Evolutionary conservation across 2,113 vertebrate species (phyloP).

Genomic region (Cryptotis parvus): DNA sequence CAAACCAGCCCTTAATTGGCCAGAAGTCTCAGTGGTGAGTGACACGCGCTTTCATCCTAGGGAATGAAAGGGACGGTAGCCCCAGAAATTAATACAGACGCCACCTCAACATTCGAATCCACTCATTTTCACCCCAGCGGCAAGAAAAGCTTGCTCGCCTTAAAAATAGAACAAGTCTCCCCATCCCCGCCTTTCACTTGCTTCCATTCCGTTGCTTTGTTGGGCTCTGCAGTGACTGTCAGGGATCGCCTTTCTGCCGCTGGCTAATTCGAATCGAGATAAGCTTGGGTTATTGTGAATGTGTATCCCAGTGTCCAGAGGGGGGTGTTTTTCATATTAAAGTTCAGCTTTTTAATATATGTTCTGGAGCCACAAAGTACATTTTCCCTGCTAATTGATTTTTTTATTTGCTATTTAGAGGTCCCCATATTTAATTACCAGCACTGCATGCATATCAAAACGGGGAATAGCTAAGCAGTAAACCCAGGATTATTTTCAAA

Average conservation of each 20-base stretch:
- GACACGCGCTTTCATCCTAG: conserved; percentile 38
- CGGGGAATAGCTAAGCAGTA: conserved; percentile 10
- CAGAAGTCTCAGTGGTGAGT: background rate
- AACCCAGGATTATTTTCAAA: conserved; percentile 28
- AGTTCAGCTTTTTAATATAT: background rate
- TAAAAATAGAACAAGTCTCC: conserved; percentile 30
- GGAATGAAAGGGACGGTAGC: background rate
- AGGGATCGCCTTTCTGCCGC: background rate
- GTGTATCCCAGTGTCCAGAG: conserved; percentile 9
- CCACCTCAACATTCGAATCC: background rate
- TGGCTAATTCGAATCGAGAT: conserved; percentile 49
- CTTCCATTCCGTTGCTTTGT: conserved; percentile 21
- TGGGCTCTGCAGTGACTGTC: background rate
- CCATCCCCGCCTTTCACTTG: background rate
- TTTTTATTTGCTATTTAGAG: conserved; percentile 24
- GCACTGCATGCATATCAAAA: conserved; percentile 49
- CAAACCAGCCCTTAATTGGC: conserved; percentile 47
- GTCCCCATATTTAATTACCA: conserved; percentile 55
- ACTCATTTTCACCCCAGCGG: conserved; percentile 25
- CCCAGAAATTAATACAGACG: conserved; percentile 42
- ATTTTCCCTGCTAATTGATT: background rate
- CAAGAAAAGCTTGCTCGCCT: background rate
- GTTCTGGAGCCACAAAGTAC: background rate
- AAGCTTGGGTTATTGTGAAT: conserved; percentile 55
- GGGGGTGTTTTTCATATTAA: conserved; percentile 6